Evolutionary conservation across 2,888 invertebrate species (phyloP), one percentile per base, ranked within the genome.

Genomic region (Drepana falcataria): DNA sequence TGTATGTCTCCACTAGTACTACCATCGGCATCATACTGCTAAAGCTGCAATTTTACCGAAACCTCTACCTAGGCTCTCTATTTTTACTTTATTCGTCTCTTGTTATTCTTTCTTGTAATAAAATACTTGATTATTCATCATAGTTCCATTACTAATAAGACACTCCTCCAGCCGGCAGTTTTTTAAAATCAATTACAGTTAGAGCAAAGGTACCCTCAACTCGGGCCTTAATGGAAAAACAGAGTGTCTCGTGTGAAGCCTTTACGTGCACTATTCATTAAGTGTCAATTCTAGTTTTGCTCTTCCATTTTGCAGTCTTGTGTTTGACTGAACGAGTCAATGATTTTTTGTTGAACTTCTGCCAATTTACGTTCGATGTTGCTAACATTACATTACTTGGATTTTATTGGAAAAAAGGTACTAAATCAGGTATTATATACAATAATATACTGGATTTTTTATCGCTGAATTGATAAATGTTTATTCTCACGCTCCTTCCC

Each of bases 191-290:
- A 49, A 6, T 40, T 2, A 40, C 37, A 40, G 49, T 33, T 33
- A 49, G 21, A 21, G 37, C 21, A 49, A n/a, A 51, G n/a, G n/a
- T 33, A 35, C 2, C 35, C 35, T 40, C 40, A 37, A 37, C 35
- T 51, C 55, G 53, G 5, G 48, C 60, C 41, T 58, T 67, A 65
- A 67, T 68, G 55, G 65, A 61, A 69, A 66, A 68, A 63, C 56
- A 62, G 58, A 66, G 60, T 64, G 61, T 64, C 58, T 60, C 58
- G 49, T 47, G 56, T 59, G 57, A 61, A 44, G 44, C 9, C 7
- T 44, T 6, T 44, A 63, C 59, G 59, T 58, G 59, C 60, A 61
- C 61, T 68, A 68, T 70, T 75, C 68, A 66, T 71, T 71, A 63
- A 71, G 65, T 66, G 66, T 61, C 67, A 68, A 67, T 68, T 67